Percentiles rank a stretch among this genome's conserved stretches.
phyloP scores from a whole-genome alignment of 2,113 vertebrate species.

The Mormoops blainvillei region DNA sequence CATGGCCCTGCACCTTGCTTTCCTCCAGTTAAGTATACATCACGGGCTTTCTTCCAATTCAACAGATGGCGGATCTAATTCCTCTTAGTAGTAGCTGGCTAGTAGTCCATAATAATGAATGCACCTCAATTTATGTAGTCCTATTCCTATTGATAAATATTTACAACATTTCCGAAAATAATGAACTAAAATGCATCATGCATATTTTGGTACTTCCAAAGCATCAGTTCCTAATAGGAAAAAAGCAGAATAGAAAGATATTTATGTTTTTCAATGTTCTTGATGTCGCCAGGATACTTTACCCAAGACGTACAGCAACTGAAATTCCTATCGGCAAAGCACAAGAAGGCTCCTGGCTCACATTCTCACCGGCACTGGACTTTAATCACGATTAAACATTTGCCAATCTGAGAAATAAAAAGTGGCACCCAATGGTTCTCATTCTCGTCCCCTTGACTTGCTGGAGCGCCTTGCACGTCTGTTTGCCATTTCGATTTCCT shows the following conservation, averaged over 20 bases:
- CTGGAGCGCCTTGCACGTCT: background rate
- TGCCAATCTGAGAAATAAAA: background rate
- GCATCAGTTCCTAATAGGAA: background rate
- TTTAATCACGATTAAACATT: background rate
- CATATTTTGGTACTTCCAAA: background rate
- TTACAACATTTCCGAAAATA: background rate
- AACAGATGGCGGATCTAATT: background rate
- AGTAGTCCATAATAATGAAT: background rate
- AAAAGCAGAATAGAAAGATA: background rate
- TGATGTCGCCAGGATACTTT: background rate
- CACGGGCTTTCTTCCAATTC: background rate
- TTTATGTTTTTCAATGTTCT: background rate
- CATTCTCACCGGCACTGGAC: background rate
- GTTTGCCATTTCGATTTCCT: background rate
- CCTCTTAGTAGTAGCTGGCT: background rate
- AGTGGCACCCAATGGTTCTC: background rate
- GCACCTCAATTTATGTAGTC: background rate
- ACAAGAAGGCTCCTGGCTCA: background rate
- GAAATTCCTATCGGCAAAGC: background rate
- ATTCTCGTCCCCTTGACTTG: background rate
- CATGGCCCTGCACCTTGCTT: background rate
- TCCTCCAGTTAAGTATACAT: background rate
- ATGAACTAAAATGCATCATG: background rate
- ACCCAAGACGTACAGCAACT: background rate
- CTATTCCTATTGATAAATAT: background rate